These are phyloP conservation scores for Telmatherina bonti DNA, from an alignment of 2,797 vertebrate species.

Conservation along the genomic window DNA sequence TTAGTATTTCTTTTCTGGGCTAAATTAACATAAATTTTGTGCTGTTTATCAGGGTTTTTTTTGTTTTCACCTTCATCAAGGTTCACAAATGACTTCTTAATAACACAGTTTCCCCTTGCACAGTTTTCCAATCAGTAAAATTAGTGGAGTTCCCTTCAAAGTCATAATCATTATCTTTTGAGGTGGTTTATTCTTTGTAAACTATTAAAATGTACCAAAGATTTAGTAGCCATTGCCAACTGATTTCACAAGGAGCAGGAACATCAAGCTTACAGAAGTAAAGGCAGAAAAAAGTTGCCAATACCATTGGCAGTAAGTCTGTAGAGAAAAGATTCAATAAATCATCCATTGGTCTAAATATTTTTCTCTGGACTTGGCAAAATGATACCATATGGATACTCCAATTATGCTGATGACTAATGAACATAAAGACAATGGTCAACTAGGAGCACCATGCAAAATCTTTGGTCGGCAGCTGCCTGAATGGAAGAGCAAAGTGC, in stretches of 20 bases:
- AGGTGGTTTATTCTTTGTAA: not conserved
- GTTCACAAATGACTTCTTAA: not conserved
- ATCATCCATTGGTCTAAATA: not conserved
- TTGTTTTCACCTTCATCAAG: not conserved
- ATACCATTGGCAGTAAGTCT: not conserved
- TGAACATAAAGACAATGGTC: slow-evolving; percentile 22
- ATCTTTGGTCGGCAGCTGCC: slow-evolving; percentile 44
- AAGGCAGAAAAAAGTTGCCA: not conserved
- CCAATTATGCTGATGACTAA: slow-evolving; percentile 16
- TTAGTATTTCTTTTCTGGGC: not conserved
- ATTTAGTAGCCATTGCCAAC: slow-evolving; percentile 2
- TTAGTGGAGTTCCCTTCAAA: not conserved
- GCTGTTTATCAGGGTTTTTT: too few species aligned
- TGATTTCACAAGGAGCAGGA: slow-evolving; percentile 1
- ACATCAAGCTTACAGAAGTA: not conserved
- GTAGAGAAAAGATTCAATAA: not conserved
- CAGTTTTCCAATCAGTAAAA: not conserved
- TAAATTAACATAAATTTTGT: not conserved
- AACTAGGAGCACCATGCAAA: slow-evolving; percentile 16
- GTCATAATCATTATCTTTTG: not conserved
- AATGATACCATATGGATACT: not conserved
- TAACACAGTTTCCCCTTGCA: not conserved
- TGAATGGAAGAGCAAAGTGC: slow-evolving; percentile 69
- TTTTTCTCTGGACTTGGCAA: not conserved
- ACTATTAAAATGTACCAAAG: not conserved